Base-by-base conservation (phyloP, 2,888 invertebrate species). In the Tetramorium bicarinatum region DNA sequence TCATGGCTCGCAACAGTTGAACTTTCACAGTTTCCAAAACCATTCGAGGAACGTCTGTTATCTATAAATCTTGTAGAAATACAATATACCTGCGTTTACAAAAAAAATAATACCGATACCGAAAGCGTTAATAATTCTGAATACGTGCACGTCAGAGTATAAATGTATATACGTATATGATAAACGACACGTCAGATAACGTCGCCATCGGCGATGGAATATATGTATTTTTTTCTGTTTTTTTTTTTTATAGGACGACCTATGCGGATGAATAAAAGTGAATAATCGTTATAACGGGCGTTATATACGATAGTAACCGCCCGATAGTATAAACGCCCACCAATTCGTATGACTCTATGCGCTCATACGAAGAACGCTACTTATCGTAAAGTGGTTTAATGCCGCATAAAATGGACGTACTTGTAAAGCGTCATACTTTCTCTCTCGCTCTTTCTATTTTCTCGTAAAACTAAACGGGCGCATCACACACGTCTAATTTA, bases 341-440 rank as follows among this genome's bases (percentile, higher is more conserved):
- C 79, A 59, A 80, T 74, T 80, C 75, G 79, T 75, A 75, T 56
- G 38, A 29, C 71, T 29, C n/a, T 44, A 44, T 25, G 44, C 62
- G 54, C 62, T 69, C 67, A 66, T 82, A 90, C 77, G 82, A 61
- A 83, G 76, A 76, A 83, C 75, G 77, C 74, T 85, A 89, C 89
- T 89, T 89, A 89, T 86, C 89, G 88, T 89, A 87, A 90, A 89
- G 67, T 11, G 54, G 18, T 82, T 88, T 89, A 87, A 90, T 88
- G 54, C 61, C 86, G 62, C 85, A 84, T 89, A 89, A 89, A 89
- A 41, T 34, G 81, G 18, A 56, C 34, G 72, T 72, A 34, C 59
- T 84, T 66, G 66, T 38, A 67, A 62, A 71, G 38, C 83, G 49
- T 82, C 56, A 34, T 83, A 47, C 21, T n/a, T 25, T 67, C 38